Evolutionary conservation across 2,888 invertebrate genomes (phyloP), one percentile per base, ranked within the genome.

Genomic region (Drosophila bunnanda): DNA sequence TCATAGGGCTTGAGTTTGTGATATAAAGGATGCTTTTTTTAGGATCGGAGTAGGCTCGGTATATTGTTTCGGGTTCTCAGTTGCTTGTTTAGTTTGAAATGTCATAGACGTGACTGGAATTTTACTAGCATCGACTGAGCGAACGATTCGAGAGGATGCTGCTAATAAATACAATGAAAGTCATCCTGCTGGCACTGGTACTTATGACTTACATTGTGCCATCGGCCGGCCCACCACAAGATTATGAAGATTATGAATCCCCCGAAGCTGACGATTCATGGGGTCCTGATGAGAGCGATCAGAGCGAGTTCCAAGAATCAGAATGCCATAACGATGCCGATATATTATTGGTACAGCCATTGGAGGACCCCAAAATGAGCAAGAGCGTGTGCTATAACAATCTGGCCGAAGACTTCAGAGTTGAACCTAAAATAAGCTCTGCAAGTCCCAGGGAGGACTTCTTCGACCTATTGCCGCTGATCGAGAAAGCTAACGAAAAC

Each of bases 101-200:
- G 41, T 41, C 60, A 34, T 55, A 34, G 15, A 13, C 4, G 32
- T 54, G 38, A 32, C 38, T 22, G 12, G n/a, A 41, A n/a, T 12
- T 50, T 25, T 32, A 52, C 4, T 22, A 22, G 36, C n/a, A 65
- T 30, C 34, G 43, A 43, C 61, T 36, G 28, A 20, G n/a, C 50
- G 12, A 52, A 15, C 9, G 28, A 34, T 43, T 48, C 39, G 30
- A 38, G 52, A 68, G 62, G 22, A 82, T 80, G 78, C 54, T 56
- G 48, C 62, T 64, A 38, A 68, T 55, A 73, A 71, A 54, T 78
- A 78, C 70, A 72, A 78, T 83, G 79, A 71, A 78, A 62, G 28
- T 72, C 55, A 32, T 68, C 43, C 44, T 81, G 34, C 68, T 75
- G 58, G 55, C 69, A 30, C 39, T 65, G 41, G 50, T 60, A 15